Conservation (phyloP, 1,140 invertebrate species). For the Eriosoma lanigerum region DNA sequence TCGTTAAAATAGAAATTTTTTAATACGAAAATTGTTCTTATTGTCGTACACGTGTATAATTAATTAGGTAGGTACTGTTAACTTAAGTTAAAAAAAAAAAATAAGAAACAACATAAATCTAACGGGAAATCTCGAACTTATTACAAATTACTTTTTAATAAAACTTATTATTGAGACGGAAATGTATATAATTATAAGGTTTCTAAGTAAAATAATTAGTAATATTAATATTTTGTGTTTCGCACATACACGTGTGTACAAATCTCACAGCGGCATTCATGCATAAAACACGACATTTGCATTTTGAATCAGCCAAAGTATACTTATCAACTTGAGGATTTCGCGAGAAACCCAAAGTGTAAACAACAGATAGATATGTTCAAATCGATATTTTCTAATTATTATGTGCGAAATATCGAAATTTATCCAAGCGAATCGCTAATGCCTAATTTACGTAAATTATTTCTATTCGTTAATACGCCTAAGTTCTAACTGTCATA, state of each 20-base stretch:
- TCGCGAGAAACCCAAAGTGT: background rate
- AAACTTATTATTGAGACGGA: too few relatives aligned
- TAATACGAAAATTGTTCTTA: too few relatives aligned
- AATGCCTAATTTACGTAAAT: too few relatives aligned
- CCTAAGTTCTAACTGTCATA: slow-evolving; percentile 6
- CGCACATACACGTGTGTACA: background rate
- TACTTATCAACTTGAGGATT: background rate
- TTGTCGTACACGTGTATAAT: too few relatives aligned
- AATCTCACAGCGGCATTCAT: background rate
- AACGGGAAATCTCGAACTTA: background rate
- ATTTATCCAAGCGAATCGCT: slow-evolving; percentile 11
- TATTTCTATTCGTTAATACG: too few relatives aligned
- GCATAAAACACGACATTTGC: slow-evolving; percentile 18
- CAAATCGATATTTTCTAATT: slow-evolving; percentile 25
- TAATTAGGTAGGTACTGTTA: too few relatives aligned
- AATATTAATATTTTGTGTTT: background rate
- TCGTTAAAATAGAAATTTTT: too few relatives aligned
- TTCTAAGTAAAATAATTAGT: too few relatives aligned
- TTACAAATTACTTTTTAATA: too few relatives aligned
- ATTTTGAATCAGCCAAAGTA: background rate
- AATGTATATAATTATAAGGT: too few relatives aligned
- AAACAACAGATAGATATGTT: background rate
- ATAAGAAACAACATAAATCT: too few relatives aligned
- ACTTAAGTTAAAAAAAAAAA: too few relatives aligned
- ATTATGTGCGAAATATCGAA: slow-evolving; percentile 11